Base-by-base conservation (phyloP, 1,140 invertebrate genomes). In the Cyphomyrmex costatus region DNA sequence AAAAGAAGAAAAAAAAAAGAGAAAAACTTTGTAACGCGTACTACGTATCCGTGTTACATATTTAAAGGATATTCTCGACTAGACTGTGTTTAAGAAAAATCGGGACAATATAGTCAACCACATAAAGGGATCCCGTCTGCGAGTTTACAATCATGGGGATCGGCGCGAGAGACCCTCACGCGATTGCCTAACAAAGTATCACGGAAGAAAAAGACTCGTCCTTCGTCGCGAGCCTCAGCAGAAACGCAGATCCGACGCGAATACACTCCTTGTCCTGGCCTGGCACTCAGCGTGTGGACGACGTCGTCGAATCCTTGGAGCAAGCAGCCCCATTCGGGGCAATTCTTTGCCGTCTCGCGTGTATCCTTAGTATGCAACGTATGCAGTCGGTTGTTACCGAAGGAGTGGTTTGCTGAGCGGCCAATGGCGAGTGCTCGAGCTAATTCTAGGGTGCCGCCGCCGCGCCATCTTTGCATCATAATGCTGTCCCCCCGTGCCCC, bases 381-480 rank as follows among this genome's bases (percentile, higher is more conserved):
- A 95, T 95, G 94, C 95, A 95, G 93, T 95, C 94, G 94, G 94
- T 94, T 94, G 94, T 95, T 95, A 95, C 93, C 93, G 94, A 95
- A 95, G 95, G 95, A 95, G 95, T 95, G 95, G 95, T 95, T 95
- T 94, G 93, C 92, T 85, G 86, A 93, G 91, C 93, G 94, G 93
- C 95, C 95, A 95, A 95, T 95, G 95, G 95, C 94, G 95, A 95
- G 94, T 95, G 93, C 93, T 93, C 92, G 90, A 94, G 93, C 93
- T 95, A 95, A 95, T 95, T 95, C 95, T 95, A 95, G 95, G 95
- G 94, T 95, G 93, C 93, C 92, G 93, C 94, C 92, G 92, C 93
- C 92, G 94, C 94, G 94, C 95, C 95, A 95, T 95, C 95, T 95
- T 95, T 95, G 95, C 95, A 94, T 95, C 93, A 95, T 95, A 95